These are phyloP conservation scores for Rhinolophus ferrumequinum DNA, from an alignment of 2,113 vertebrate species.

Conservation along the genomic window DNA sequence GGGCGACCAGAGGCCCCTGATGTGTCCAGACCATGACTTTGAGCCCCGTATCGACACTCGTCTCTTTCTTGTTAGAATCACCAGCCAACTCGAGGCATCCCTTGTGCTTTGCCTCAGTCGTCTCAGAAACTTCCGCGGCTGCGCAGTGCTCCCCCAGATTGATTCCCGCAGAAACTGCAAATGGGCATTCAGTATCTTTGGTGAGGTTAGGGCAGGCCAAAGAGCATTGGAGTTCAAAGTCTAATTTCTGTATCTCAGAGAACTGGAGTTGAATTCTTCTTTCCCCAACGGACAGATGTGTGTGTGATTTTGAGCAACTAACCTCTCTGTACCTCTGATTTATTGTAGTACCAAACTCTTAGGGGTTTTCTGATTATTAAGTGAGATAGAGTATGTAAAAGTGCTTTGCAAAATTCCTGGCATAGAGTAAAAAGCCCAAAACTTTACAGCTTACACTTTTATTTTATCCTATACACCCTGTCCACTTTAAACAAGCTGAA, in stretches of 20 bases:
- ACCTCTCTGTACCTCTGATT: not conserved
- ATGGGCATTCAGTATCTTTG: not conserved
- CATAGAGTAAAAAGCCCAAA: not conserved
- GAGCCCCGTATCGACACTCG: not conserved
- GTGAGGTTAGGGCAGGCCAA: not conserved
- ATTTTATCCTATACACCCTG: not conserved
- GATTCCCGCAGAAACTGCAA: not conserved
- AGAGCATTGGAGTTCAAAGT: not conserved
- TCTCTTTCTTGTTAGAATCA: not conserved
- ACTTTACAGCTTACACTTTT: not conserved
- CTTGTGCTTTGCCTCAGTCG: not conserved
- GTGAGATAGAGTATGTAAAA: not conserved
- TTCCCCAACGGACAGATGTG: not conserved
- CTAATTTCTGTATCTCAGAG: not conserved
- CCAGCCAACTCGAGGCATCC: not conserved
- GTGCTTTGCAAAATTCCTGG: not conserved
- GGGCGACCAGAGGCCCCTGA: too few species aligned
- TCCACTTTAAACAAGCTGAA: not conserved
- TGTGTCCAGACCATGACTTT: not conserved
- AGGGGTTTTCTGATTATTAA: not conserved
- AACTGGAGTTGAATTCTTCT: not conserved
- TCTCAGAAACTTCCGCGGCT: not conserved
- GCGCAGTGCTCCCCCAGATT: not conserved
- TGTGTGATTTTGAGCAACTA: not conserved
- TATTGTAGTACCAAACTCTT: not conserved